Conservation (phyloP, 2,888 invertebrate genomes). For the Caenorhabditis angaria region DNA sequence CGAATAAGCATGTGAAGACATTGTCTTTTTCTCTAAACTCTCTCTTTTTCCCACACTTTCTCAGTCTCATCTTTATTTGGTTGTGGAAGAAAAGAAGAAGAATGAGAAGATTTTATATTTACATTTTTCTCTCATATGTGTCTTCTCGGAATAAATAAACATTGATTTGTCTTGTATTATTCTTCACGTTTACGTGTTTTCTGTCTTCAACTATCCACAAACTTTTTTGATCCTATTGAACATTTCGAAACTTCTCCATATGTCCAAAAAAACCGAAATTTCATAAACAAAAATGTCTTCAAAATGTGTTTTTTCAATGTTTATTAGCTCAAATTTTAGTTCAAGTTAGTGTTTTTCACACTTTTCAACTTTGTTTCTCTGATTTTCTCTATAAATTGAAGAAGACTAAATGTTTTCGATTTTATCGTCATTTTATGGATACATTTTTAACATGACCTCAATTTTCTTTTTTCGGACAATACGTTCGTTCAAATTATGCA, state of each 20-base stretch:
- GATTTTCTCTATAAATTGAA: background rate
- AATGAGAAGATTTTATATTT: background rate
- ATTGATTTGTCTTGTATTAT: no score
- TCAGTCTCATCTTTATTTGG: background rate
- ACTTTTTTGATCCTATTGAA: no score
- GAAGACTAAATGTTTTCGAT: background rate
- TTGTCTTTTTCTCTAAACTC: background rate
- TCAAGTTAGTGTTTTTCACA: background rate
- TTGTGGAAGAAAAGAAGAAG: constrained; percentile 1
- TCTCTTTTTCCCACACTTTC: background rate
- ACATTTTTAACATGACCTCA: constrained; percentile 3
- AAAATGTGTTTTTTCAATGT: no score
- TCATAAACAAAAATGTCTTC: no score
- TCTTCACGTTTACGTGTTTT: no score
- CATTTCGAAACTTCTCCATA: no score
- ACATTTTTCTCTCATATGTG: background rate
- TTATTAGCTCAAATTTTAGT: no score
- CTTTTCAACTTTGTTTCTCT: background rate
- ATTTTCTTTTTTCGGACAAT: background rate
- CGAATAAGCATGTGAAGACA: constrained; percentile 2
- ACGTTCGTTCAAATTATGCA: constrained; percentile 6
- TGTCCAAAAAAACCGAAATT: no score
- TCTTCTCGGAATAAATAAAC: background rate
- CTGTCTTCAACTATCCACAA: no score
- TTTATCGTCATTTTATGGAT: constrained; percentile 2